phyloP scores from a whole-genome alignment of 2,797 vertebrate species.

The Darevskia nairensis region DNA sequence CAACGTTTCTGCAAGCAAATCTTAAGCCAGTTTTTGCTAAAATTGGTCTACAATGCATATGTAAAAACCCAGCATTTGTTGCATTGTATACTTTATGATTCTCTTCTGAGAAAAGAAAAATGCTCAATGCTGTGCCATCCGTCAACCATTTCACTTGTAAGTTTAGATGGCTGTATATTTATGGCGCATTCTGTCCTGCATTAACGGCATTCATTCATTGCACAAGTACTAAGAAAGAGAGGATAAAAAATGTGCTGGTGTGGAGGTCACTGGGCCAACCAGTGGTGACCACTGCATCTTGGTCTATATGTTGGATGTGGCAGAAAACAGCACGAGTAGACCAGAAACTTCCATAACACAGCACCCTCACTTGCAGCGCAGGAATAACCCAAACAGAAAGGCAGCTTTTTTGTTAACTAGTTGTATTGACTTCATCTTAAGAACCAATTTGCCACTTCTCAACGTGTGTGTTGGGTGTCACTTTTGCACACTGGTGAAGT shows the following conservation, averaged over 20 bases:
- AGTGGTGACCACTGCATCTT: neutral
- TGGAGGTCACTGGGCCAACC: neutral
- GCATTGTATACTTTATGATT: neutral
- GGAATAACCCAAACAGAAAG: too few relatives aligned
- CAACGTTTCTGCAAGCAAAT: neutral
- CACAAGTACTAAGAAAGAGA: neutral
- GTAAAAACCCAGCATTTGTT: neutral
- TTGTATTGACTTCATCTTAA: too few relatives aligned
- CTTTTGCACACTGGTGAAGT: too few relatives aligned
- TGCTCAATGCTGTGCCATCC: conserved; percentile 46
- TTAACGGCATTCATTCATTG: conserved; percentile 51
- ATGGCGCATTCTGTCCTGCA: conserved; percentile 66
- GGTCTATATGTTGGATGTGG: neutral
- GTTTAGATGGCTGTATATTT: conserved; percentile 62
- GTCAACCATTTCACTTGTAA: conserved; percentile 71
- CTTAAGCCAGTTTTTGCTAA: neutral
- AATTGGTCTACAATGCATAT: neutral
- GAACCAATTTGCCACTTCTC: too few relatives aligned
- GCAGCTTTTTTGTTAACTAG: too few relatives aligned
- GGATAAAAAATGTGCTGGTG: neutral
- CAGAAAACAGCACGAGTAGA: neutral
- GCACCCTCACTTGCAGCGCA: too few relatives aligned
- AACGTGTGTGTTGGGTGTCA: too few relatives aligned
- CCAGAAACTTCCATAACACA: too few relatives aligned
- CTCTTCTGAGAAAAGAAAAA: conserved; percentile 13